These are phyloP conservation scores for Helicolenus hilgendorfi DNA, from an alignment of 2,797 vertebrate species.

Conservation along the genomic window DNA sequence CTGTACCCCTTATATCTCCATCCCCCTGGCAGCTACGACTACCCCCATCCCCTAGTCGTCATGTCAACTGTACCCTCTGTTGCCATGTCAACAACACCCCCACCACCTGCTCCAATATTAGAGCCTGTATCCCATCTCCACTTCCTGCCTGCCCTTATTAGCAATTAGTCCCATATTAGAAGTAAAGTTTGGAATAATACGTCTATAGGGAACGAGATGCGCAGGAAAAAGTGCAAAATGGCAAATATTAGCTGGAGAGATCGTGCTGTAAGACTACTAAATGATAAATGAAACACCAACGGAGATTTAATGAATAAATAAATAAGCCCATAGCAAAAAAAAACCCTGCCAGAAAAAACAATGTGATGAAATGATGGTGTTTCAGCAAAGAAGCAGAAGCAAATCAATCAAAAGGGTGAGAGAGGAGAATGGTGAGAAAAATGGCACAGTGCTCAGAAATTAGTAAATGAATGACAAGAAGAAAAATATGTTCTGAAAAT, in stretches of 20 bases:
- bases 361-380: conserved; percentile 56
- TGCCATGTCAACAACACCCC: conserved; percentile 84
- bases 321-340: conserved; percentile 50
- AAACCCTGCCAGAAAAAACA: conserved; percentile 41
- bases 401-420: conserved; percentile 56
- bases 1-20: conserved; percentile 39
- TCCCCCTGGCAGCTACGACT: conserved; percentile 43
- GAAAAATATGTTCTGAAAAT: background rate
- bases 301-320: conserved; percentile 81
- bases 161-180: conserved; percentile 68
- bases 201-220: conserved; percentile 42
- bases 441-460: conserved; percentile 20
- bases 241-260: conserved; percentile 53
- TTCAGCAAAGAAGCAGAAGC: conserved; percentile 45
- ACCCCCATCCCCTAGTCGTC: conserved; percentile 56
- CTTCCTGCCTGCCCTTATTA: conserved; percentile 73
- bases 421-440: conserved; percentile 10
- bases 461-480: conserved; percentile 19
- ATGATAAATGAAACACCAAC: conserved; percentile 77
- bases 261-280: conserved; percentile 59
- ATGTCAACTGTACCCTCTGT: conserved; percentile 82
- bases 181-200: conserved; percentile 67
- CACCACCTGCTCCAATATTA: conserved; percentile 84
- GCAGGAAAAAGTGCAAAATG: conserved; percentile 54
- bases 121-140: conserved; percentile 57